phyloP scores from a whole-genome alignment of 2,888 invertebrate genomes.

The Lycophotia porphyrea region DNA sequence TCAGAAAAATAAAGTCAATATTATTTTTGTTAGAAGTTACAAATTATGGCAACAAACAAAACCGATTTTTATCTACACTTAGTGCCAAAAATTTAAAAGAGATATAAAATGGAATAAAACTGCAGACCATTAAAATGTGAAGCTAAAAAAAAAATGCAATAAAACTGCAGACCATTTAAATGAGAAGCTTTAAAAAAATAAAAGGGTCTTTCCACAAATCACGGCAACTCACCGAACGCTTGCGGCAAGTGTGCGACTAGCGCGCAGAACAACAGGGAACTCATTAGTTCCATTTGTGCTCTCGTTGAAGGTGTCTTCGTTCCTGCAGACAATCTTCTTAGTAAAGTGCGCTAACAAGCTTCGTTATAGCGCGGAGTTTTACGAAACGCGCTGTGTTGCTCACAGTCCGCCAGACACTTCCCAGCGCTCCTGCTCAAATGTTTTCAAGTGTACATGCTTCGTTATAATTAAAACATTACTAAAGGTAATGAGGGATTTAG shows the following conservation, averaged over 20 bases:
- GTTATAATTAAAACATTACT: slow-evolving; percentile 56
- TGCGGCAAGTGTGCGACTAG: slow-evolving; percentile 77
- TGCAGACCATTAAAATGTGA: slow-evolving; percentile 6
- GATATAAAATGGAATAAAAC: background rate
- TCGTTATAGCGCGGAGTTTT: slow-evolving; percentile 84
- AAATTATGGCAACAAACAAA: too few relatives aligned
- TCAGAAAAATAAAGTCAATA: background rate
- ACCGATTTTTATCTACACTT: background rate
- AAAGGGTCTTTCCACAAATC: slow-evolving; percentile 22
- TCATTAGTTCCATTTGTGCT: slow-evolving; percentile 87
- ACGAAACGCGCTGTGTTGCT: slow-evolving; percentile 78
- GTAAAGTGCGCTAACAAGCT: slow-evolving; percentile 87
- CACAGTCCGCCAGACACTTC: slow-evolving; percentile 64
- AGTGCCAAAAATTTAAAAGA: background rate
- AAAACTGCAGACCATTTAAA: slow-evolving; percentile 11
- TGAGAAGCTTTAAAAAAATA: background rate
- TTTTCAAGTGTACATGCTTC: slow-evolving; percentile 74
- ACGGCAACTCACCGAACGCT: slow-evolving; percentile 76
- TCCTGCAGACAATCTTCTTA: slow-evolving; percentile 83
- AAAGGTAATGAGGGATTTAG: background rate
- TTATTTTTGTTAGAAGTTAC: background rate
- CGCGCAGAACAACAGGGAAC: slow-evolving; percentile 82
- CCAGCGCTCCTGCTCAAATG: slow-evolving; percentile 74
- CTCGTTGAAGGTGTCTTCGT: slow-evolving; percentile 80
- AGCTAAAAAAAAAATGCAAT: background rate